A percentile compares a stretch with the other conserved stretches of the same genome.
phyloP scores from a whole-genome alignment of 2,113 vertebrate genomes.

The Sorex araneus region DNA sequence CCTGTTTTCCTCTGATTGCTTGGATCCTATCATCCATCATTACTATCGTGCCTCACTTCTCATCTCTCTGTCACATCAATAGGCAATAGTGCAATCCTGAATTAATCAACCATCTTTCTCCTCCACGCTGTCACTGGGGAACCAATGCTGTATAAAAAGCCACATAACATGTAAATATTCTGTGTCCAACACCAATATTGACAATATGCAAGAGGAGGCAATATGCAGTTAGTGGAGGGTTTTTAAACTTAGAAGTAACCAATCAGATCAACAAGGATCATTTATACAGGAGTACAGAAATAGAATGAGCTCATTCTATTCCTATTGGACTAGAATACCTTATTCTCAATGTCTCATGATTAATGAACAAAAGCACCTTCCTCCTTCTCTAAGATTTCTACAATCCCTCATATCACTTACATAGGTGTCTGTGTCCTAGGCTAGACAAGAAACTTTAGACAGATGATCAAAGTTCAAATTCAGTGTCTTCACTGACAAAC shows the following conservation, averaged over 20 bases:
- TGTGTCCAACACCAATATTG: not conserved
- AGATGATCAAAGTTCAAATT: constrained; percentile 25
- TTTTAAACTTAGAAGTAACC: not conserved
- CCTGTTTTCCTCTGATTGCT: not conserved
- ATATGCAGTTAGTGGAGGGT: not conserved
- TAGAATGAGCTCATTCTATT: not conserved
- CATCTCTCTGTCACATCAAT: not conserved
- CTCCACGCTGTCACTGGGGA: not conserved
- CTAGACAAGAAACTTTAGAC: not conserved
- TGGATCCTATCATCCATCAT: not conserved
- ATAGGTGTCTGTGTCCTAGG: not conserved
- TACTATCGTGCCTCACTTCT: not conserved
- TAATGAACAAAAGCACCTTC: not conserved
- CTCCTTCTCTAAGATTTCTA: not conserved
- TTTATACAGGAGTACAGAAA: not conserved
- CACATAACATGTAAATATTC: not conserved
- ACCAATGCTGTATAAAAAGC: not conserved
- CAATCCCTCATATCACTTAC: not conserved
- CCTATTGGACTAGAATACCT: not conserved
- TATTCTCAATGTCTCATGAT: not conserved
- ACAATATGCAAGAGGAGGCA: not conserved
- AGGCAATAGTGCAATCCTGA: not conserved
- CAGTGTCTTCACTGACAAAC: not conserved
- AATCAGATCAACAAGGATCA: not conserved
- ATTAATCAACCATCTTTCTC: not conserved